These are phyloP conservation scores for Anguilla obscura DNA, from an alignment of 2,797 vertebrate species.

Conservation along the genomic window DNA sequence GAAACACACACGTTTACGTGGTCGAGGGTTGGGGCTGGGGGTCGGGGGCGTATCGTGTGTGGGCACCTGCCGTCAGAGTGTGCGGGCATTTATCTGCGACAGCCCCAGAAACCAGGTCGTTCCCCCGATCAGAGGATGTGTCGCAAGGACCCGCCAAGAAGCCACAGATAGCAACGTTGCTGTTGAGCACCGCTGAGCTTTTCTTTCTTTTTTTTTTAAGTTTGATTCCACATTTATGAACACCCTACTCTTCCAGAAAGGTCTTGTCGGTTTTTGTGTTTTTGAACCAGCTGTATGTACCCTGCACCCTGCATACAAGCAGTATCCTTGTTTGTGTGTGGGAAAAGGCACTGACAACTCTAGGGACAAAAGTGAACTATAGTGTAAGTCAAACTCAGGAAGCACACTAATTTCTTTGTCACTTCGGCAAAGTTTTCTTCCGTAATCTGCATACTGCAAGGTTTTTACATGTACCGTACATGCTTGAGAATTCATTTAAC, in stretches of 20 bases:
- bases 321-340: neutral
- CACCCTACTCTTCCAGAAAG: neutral
- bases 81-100: neutral
- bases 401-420: neutral
- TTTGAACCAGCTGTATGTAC: neutral
- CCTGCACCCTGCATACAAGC: neutral
- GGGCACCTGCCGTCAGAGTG: neutral
- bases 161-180: neutral
- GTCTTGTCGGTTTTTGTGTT: neutral
- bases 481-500: neutral
- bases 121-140: neutral
- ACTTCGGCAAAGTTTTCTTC: neutral
- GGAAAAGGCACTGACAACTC: neutral
- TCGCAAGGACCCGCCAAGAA: neutral
- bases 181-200: neutral
- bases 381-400: neutral
- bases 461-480: neutral
- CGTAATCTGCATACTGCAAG: neutral
- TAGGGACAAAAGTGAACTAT: neutral
- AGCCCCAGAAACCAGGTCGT: neutral
- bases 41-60: neutral
- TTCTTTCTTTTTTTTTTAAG: neutral
- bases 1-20: constrained; percentile 6
- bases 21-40: neutral
- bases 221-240: neutral